Base-by-base conservation (phyloP, 2,888 invertebrate species). In the Eustalomyia histrio region DNA sequence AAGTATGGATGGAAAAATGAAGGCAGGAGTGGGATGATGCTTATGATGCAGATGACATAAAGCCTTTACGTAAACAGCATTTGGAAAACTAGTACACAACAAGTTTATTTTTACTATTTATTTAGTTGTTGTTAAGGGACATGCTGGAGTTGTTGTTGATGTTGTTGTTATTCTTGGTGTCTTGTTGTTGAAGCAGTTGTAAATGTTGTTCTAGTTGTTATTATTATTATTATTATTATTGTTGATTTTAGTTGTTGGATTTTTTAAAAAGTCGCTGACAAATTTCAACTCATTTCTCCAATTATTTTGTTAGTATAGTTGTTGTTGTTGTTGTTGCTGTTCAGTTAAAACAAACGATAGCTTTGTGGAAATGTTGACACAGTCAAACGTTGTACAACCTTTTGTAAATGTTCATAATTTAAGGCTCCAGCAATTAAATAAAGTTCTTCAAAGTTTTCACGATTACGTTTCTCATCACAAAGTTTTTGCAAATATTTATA, bases 381-480 rank as follows among this genome's bases (percentile, higher is more conserved):
- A 50, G 84, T 86, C 80, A 87, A 84, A 76, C 89, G 89, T 53
- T 89, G 86, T 21, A 90, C 84, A 12, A 84, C 83, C 29, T 85
- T 80, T 61, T 85, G 84, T 64, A 90, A 85, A 76, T 91, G 91
- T 53, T 84, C 84, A 85, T 90, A 89, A 14, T 90, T 88, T 79
- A 89, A 81, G 9, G 86, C 86, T 14, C 79, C 82, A n/a, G 86
- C 86, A 17, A 90, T 86, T 67, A 86, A 85, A 17, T 84, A 83
- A 63, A 90, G 69, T 82, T 91, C 91, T 64, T 90, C 91, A 50
- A 89, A 86, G 2, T 94, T 91, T 55, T 97, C 97, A 65, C 93
- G 93, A 39, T 92, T 92, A 2, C 95, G 93, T 84, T 96, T 95
- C 50, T 98, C 97, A 85, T 99, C 99, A 80, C 93, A 93, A 82